Evolutionary conservation across 2,113 vertebrate genomes (phyloP), one percentile per base, ranked within the genome.

Genomic region (Takifugu bimaculatus): DNA sequence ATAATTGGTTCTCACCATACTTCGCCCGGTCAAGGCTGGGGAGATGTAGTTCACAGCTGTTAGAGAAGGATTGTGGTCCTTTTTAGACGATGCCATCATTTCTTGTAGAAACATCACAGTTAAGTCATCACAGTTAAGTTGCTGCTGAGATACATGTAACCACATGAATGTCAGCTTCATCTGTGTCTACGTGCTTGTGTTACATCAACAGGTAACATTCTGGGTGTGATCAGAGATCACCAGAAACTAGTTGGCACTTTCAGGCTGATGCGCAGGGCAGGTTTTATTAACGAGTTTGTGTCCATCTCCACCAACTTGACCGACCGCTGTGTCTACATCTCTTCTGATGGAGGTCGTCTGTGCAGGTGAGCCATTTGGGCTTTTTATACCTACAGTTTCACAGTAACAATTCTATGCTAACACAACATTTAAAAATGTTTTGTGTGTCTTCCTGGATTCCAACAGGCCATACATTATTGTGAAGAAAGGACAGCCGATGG

Each of bases 281-380:
- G 96, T 44, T 99, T 97, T 7, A 95, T 98, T 85, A 99, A 96
- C 0, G 96, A 99, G 75, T 99, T 99, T 28, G 97, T 99, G 65
- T 99, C 97, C 54, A 98, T 99, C 72, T 99, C 97, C 54, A 99
- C 96, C 63, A 99, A 98, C 70, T 82, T 96, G 78, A 93, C 93
- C 0, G 96, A 99, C 79, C 93, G 97, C 68, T 99, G 96, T 51
- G 95, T 99, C 50, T 99, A 98, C 79, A 94, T 99, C 82, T 98
- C 96, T 6, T 98, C 96, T 28, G 96, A 98, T 57, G 97, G 96
- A 66, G 96, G 97, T n/a, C 92, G 97, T 14, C 73, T 98, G 57
- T 98, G 97, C 92, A 94, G 96, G 96, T 97, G 82, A 13, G 45
- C 10, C 9, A 6, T 13, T 54, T 1, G 35, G 29, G 35, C 35